phyloP scores from a whole-genome alignment of 2,888 invertebrate genomes.

The Beris morrisii region DNA sequence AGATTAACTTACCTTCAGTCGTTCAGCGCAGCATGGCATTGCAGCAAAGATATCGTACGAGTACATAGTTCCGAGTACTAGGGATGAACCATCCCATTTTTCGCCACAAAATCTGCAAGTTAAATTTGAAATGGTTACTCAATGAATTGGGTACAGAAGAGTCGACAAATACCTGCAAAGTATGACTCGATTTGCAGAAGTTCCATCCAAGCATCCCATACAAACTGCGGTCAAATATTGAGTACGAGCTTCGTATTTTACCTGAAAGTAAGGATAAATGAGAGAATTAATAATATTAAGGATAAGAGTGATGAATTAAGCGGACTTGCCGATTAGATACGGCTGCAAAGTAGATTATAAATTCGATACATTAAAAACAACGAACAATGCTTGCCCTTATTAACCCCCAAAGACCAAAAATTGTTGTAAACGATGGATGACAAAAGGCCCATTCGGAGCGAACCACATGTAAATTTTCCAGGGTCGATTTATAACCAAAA shows the following conservation, averaged over 20 bases:
- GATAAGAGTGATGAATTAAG: too few relatives aligned
- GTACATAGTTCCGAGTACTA: constrained; percentile 97
- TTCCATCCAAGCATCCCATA: constrained; percentile 90
- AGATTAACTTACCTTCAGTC: constrained; percentile 72
- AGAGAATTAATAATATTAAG: not conserved
- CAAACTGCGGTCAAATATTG: constrained; percentile 93
- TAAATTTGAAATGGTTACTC: not conserved
- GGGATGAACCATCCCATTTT: constrained; percentile 90
- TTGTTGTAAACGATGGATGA: too few relatives aligned
- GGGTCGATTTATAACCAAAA: too few relatives aligned
- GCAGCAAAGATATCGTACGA: constrained; percentile 98
- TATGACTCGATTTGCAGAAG: constrained; percentile 72
- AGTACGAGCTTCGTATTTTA: constrained; percentile 86
- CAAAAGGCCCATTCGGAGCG: too few relatives aligned
- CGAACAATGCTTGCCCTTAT: too few relatives aligned
- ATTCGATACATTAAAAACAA: too few relatives aligned
- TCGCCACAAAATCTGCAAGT: constrained; percentile 69
- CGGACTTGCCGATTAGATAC: too few relatives aligned
- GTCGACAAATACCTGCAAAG: constrained; percentile 64
- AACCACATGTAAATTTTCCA: too few relatives aligned
- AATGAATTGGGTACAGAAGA: constrained; percentile 4
- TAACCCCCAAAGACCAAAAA: too few relatives aligned
- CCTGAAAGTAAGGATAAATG: constrained; percentile 60
- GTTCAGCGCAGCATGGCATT: constrained; percentile 91
- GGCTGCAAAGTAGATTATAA: too few relatives aligned